Evolutionary conservation across 1,140 invertebrate species (phyloP).

Genomic region (Eupristina koningsbergeri): DNA sequence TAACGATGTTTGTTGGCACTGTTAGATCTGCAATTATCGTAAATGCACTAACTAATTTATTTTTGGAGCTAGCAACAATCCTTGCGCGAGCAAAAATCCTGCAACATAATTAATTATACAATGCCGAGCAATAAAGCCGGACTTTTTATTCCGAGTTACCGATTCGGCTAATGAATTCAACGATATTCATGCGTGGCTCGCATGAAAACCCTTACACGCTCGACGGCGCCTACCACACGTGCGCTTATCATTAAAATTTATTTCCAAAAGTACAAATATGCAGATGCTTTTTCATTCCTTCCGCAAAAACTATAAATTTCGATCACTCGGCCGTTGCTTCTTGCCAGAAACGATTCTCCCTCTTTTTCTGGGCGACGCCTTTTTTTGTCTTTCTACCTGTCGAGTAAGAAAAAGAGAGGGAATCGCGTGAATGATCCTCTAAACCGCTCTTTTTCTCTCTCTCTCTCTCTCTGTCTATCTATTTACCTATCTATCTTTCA

Average conservation of each 20-base stretch:
- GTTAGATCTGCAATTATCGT: not conserved
- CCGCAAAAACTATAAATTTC: slow-evolving; percentile 1
- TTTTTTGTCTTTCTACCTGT: slow-evolving; percentile 25
- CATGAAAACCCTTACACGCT: not conserved
- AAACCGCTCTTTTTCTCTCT: not conserved
- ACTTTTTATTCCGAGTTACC: too few species aligned
- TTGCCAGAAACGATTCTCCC: not conserved
- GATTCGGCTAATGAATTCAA: not conserved
- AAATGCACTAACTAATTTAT: not conserved
- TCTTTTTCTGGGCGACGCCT: slow-evolving; percentile 21
- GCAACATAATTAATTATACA: not conserved
- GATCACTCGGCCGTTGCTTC: not conserved
- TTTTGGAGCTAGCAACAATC: too few species aligned
- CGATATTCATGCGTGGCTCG: not conserved
- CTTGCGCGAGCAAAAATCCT: not conserved
- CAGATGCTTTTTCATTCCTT: not conserved
- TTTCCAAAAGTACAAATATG: not conserved
- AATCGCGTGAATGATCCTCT: slow-evolving; percentile 29
- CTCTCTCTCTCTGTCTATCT: too few species aligned
- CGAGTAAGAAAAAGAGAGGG: not conserved
- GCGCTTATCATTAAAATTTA: not conserved
- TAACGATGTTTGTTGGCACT: not conserved
- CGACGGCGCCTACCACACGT: not conserved
- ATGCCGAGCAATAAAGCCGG: too few species aligned
- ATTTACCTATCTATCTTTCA: too few species aligned